Base-by-base conservation (phyloP, 2,113 vertebrate species). In the Cathartes aura region DNA sequence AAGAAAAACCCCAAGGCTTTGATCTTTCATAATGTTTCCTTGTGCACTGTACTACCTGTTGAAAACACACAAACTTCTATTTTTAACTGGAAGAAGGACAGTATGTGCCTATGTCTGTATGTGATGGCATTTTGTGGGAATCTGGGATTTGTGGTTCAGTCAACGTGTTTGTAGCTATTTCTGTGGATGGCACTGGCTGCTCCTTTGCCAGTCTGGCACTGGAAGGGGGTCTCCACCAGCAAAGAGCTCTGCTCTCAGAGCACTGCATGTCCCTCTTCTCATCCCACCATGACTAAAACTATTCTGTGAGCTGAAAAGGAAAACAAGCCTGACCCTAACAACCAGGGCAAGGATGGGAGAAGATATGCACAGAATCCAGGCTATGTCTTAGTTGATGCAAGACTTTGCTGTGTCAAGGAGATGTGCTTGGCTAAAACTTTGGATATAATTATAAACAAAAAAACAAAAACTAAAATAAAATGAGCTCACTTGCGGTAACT, bases 381-480 rank as follows among this genome's bases (percentile, higher is more conserved):
- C 52, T 78, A 15, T 22, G 34, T 27, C n/a, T 87, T 40, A 67
- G 47, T 5, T 74, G 67, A 45, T 87, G 32, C 70, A 82, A 92
- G 40, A 40, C 53, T 76, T 74, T 66, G 53, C 52, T 55, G 18
- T 48, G 43, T 63, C 47, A 88, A 60, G 74, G 74, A 89, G 42
- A 82, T 87, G 87, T 89, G 8, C 48, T 71, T 72, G 43, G 64
- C 43, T 81, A 62, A 83, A 94, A 74, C 48, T 87, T 82, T 40
- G 64, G 40, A 71, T 90, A 40, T 66, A 67, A 76, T 80, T 87
- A 82, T 59, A 91, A 87, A 59, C 29, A 59, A 43, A 80, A 10
- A 64, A 36, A 24, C 40, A 84, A 86, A 52, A 40, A 62, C 15
- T 43, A 48, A 85, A 95, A 71, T 48, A 91, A 96, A 96, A 90